Base-by-base conservation (phyloP, 2,797 vertebrate genomes). In the Anas acuta region DNA sequence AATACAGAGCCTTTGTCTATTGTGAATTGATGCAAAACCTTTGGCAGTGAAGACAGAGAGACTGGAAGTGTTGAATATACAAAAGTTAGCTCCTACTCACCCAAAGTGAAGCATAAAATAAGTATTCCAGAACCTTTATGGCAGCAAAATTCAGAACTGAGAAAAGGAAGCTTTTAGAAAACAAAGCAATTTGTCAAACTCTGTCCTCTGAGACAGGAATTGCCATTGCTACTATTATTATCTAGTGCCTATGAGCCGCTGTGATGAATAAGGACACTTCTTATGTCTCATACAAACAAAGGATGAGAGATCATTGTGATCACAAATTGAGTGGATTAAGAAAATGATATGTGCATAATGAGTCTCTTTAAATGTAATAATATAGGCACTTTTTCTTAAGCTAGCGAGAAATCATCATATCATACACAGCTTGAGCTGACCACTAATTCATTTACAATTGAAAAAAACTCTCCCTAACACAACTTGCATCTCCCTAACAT, bases 311-410 rank as follows among this genome's bases (percentile, higher is more conserved):
- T 58, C 76, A 77, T 37, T 79, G 80, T 79, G 83, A 81, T 62
- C 65, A 91, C 72, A 87, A 80, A 84, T 90, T 33, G 57, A 84
- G 84, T 26, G 86, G 88, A 95, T 92, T 89, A 90, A 73, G 69
- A 79, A 90, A 81, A 43, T 47, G 17, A 33, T 70, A 78, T 5
- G 25, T 75, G 49, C 57, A 33, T 87, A 90, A 90, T 61, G 65
- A 92, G 21, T 41, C 57, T 77, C 72, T 81, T 92, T 84, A 83
- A 93, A 77, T 53, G 84, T 86, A 82, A 74, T 87, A 88, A 74
- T 84, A 88, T 83, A 57, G 80, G 64, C 64, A 94, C 17, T 28
- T 69, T 69, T 13, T 88, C 83, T 15, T n/a, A 37, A 76, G 67
- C 60, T 49, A 37, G 51, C n/a, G 80, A 76, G 49, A 91, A 75